Evolutionary conservation across 1,140 invertebrate species (phyloP).

Genomic region (Nebria ingens): DNA sequence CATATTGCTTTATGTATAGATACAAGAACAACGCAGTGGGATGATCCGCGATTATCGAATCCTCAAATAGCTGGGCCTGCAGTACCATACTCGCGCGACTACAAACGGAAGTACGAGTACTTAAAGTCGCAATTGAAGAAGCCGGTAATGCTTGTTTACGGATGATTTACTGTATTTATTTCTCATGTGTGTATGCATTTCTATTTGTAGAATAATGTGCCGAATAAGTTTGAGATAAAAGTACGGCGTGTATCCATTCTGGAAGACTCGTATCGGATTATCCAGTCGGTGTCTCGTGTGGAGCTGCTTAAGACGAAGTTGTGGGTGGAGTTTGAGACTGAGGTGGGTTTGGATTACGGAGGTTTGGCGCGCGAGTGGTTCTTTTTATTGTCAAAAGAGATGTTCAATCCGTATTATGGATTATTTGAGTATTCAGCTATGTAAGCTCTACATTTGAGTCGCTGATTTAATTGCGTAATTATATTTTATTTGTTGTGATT

Average conservation of each 20-base stretch:
- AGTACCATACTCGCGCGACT: slow-evolving; percentile 95
- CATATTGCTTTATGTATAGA: slow-evolving; percentile 47
- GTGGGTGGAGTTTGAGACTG: slow-evolving; percentile 97
- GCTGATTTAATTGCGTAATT: too few species aligned
- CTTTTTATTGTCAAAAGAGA: slow-evolving; percentile 96
- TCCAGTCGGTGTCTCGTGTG: slow-evolving; percentile 70
- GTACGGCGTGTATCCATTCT: slow-evolving; percentile 79
- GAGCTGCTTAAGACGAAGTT: slow-evolving; percentile 93
- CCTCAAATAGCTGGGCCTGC: slow-evolving; percentile 93
- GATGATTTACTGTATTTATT: slow-evolving; percentile 9
- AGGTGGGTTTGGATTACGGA: slow-evolving; percentile 95
- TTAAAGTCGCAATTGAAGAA: slow-evolving; percentile 91
- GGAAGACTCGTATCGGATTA: slow-evolving; percentile 91
- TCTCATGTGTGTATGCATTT: slow-evolving; percentile 8
- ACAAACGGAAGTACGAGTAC: slow-evolving; percentile 98
- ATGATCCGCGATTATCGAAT: slow-evolving; percentile 94
- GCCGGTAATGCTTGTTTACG: slow-evolving; percentile 56
- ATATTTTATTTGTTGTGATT: slow-evolving; percentile 27
- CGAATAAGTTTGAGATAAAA: slow-evolving; percentile 98
- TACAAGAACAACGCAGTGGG: slow-evolving; percentile 95
- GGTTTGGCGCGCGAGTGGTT: slow-evolving; percentile 97
- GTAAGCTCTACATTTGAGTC: too few species aligned
- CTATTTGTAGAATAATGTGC: slow-evolving; percentile 71
- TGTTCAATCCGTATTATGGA: slow-evolving; percentile 99
- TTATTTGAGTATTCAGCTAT: slow-evolving; percentile 98